Conservation (phyloP, 2,113 vertebrate genomes). For the Accipiter cooperii region DNA sequence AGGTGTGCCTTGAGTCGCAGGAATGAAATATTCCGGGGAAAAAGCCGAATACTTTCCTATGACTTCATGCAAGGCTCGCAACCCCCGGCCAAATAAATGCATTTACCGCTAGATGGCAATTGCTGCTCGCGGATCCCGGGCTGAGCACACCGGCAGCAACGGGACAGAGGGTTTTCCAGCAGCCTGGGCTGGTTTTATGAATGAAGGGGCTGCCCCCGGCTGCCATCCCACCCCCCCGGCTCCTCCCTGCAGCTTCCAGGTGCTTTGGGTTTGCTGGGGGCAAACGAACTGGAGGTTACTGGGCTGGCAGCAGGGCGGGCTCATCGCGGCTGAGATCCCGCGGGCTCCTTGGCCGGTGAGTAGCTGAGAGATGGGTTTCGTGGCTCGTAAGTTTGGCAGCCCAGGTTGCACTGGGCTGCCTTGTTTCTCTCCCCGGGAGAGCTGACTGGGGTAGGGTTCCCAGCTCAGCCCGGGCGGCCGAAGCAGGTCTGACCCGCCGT, state of each 20-base stretch:
- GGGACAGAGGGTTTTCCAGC: background rate
- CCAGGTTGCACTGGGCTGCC: background rate
- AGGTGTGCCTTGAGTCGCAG: background rate
- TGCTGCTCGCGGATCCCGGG: background rate
- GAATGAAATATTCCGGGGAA: background rate
- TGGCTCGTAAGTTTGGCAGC: accelerated
- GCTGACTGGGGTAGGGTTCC: accelerated
- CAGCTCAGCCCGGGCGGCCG: background rate
- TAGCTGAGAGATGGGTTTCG: background rate
- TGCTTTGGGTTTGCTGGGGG: background rate
- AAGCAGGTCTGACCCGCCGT: background rate
- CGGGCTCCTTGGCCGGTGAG: constrained; percentile 20
- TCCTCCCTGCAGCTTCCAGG: constrained; percentile 36
- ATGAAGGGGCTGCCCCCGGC: constrained; percentile 20
- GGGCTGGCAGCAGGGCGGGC: background rate
- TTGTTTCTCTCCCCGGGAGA: background rate
- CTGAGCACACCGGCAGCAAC: background rate
- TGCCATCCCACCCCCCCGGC: background rate
- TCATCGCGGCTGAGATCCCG: background rate
- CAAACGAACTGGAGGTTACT: background rate
- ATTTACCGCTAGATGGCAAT: constrained; percentile 25
- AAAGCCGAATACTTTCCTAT: background rate
- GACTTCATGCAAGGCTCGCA: background rate
- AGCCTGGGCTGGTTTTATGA: background rate
- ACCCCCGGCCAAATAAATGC: too few species aligned